phyloP scores from a whole-genome alignment of 2,888 invertebrate genomes.

The Dugesia japonica region DNA sequence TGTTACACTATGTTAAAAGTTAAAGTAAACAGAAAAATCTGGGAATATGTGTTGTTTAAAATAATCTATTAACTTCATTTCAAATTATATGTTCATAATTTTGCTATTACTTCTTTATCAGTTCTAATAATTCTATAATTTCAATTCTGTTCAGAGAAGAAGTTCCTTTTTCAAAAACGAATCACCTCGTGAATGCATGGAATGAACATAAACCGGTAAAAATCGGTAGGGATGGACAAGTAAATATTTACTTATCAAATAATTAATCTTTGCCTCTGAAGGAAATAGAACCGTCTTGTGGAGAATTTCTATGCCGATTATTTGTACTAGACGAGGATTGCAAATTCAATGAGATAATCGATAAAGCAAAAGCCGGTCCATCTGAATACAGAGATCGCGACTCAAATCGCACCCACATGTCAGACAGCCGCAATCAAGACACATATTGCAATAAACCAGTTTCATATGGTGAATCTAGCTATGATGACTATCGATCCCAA shows the following conservation, averaged over 20 bases:
- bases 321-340: slow-evolving; percentile 63
- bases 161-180: slow-evolving; percentile 72
- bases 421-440: slow-evolving; percentile 20
- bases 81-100: too few relatives aligned
- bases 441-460: background rate
- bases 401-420: background rate
- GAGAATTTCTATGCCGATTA: slow-evolving; percentile 75
- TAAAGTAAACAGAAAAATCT: too few relatives aligned
- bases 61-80: too few relatives aligned
- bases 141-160: slow-evolving; percentile 56
- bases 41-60: too few relatives aligned
- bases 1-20: too few relatives aligned
- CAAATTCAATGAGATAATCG: slow-evolving; percentile 31
- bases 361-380: slow-evolving; percentile 23
- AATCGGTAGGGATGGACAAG: slow-evolving; percentile 83
- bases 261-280: slow-evolving; percentile 44
- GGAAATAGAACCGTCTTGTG: slow-evolving; percentile 87
- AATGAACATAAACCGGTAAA: slow-evolving; percentile 95
- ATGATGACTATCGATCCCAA: slow-evolving; percentile 14
- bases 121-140: background rate
- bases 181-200: slow-evolving; percentile 86
- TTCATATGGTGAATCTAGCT: slow-evolving; percentile 20
- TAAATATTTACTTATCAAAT: slow-evolving; percentile 37
- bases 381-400: slow-evolving; percentile 2
- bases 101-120: too few relatives aligned